Base-by-base conservation (phyloP, 2,113 vertebrate species). In the Pithys albifrons region DNA sequence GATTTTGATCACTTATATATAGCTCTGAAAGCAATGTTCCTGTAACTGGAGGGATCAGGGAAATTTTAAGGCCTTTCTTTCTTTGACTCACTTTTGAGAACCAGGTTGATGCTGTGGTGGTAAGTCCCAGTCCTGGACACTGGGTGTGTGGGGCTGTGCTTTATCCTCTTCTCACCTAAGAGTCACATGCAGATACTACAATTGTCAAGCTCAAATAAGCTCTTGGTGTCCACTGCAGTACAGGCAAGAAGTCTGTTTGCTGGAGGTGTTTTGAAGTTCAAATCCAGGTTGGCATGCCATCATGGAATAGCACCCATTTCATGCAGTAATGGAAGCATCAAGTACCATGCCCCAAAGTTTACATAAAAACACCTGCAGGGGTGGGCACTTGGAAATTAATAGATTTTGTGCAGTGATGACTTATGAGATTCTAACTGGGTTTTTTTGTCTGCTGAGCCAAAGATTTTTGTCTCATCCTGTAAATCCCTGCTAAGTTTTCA, bases 121-220 rank as follows among this genome's bases (percentile, higher is more conserved):
- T 31, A 54, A 39, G 19, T 46, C 29, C 23, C n/a, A 64, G 17
- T 48, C 46, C 33, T 3, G 1, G 37, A 28, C 14, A 20, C 33
- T 23, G 59, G 0, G 2, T 27, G 10, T 2, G 12, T 48, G 29
- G 45, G 37, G 19, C 58, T 5, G 1, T 25, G 43, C 16, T 52
- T 33, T 24, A 17, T 62, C 25, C 4, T 64, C 19, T 77, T 14
- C 28, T n/a, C 4, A 1, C 16, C 28, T 20, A 29, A 2, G 0
- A 4, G 19, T n/a, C 8, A 7, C 20, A 2, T 31, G 8, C 51
- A 35, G 24, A 41, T 58, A 22, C 12, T n/a, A 20, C 1, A 2
- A 17, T 46, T 24, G 12, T 31, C 45, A 31, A 65, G 45, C 58
- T 27, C 23, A 52, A 39, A 12, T 10, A 66, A 23, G 7, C 25